phyloP scores from a whole-genome alignment of 2,113 vertebrate genomes.

The Laterallus jamaicensis region DNA sequence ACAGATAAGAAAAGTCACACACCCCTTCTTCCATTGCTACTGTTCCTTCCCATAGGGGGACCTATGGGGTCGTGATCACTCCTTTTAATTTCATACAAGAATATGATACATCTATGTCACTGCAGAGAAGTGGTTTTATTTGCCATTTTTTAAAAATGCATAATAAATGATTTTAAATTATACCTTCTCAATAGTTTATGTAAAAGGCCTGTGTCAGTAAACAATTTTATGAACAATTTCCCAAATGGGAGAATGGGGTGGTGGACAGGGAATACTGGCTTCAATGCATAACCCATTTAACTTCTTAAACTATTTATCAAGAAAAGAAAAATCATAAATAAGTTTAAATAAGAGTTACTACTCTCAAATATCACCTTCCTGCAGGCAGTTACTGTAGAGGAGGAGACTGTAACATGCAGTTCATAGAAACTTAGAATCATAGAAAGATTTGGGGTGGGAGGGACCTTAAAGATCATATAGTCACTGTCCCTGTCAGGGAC shows the following conservation, averaged over 20 bases:
- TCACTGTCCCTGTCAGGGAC: no score
- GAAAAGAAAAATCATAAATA: neutral
- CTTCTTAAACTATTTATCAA: neutral
- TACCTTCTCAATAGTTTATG: neutral
- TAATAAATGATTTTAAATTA: neutral
- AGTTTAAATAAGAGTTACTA: neutral
- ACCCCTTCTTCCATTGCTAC: fast-evolving
- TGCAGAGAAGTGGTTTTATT: neutral
- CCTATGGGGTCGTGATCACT: no score
- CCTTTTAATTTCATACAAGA: neutral
- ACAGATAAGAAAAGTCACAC: neutral
- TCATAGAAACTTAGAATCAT: no score
- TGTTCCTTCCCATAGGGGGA: neutral
- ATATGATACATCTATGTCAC: neutral
- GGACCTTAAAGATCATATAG: no score
- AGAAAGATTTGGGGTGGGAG: no score
- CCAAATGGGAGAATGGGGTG: neutral
- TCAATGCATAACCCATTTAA: neutral
- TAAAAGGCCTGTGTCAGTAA: neutral
- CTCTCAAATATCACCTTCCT: neutral
- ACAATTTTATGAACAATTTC: neutral
- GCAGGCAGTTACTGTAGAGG: neutral
- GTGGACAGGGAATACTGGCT: neutral
- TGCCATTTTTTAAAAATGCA: neutral
- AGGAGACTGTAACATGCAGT: neutral